phyloP scores from a whole-genome alignment of 2,888 invertebrate genomes.

The Cataglyphis albicans region DNA sequence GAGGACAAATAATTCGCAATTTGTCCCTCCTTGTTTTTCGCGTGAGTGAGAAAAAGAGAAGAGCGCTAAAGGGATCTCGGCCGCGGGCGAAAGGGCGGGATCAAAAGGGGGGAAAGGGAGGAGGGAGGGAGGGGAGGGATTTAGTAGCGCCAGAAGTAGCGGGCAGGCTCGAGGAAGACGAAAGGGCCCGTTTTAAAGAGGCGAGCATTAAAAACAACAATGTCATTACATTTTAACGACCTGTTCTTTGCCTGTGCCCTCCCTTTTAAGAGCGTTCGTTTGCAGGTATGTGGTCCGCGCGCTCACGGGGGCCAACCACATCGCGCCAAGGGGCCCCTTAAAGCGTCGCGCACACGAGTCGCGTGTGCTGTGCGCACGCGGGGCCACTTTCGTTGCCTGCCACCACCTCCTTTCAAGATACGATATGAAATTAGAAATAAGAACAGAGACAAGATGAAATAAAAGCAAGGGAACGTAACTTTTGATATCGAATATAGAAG shows the following conservation, averaged over 20 bases:
- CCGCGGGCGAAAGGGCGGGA: constrained; percentile 15
- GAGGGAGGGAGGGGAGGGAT: constrained; percentile 58
- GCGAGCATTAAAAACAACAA: constrained; percentile 83
- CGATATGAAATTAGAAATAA: neutral
- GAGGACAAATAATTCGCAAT: constrained; percentile 27
- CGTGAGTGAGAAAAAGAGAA: constrained; percentile 48
- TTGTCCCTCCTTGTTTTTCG: constrained; percentile 28
- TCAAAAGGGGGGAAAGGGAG: too few species aligned
- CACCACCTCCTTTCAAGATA: constrained; percentile 37
- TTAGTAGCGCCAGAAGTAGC: constrained; percentile 81
- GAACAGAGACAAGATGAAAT: neutral
- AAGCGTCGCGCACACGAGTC: constrained; percentile 67
- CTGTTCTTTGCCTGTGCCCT: constrained; percentile 80
- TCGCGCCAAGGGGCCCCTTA: constrained; percentile 55
- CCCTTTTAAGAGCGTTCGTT: constrained; percentile 78
- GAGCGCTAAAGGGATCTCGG: constrained; percentile 38
- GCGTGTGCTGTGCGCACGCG: constrained; percentile 83
- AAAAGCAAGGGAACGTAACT: neutral
- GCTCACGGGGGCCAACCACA: constrained; percentile 69
- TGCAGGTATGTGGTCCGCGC: constrained; percentile 81
- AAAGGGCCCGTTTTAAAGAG: constrained; percentile 86
- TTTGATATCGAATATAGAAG: neutral
- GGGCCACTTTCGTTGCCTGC: constrained; percentile 64
- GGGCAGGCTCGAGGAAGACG: constrained; percentile 84
- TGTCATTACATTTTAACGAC: constrained; percentile 84